Conservation (phyloP, 2,797 vertebrate species). For the Phyllotis vaccarum region DNA sequence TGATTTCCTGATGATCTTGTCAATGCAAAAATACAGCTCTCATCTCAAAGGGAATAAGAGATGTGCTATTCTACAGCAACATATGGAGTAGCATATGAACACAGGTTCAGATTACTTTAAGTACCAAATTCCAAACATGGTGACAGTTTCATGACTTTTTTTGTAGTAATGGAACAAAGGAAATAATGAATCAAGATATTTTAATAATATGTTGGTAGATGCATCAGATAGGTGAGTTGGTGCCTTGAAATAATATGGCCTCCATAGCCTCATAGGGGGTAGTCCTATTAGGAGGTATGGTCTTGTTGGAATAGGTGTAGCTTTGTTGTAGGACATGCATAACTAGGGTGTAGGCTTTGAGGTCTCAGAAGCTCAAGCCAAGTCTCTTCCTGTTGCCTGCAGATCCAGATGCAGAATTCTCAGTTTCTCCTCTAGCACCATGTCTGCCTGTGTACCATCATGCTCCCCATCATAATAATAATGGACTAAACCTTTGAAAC, state of each 20-base stretch:
- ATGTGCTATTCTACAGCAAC: neutral
- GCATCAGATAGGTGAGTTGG: neutral
- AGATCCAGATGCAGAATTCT: neutral
- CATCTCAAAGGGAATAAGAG: neutral
- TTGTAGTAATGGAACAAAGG: neutral
- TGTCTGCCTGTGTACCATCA: neutral
- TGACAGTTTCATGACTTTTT: neutral
- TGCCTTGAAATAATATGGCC: neutral
- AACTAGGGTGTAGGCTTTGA: neutral
- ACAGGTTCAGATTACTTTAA: neutral
- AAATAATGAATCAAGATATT: neutral
- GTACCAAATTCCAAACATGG: neutral
- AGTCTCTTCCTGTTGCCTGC: neutral
- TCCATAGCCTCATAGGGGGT: neutral
- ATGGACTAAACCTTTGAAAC: neutral
- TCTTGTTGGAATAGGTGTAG: neutral
- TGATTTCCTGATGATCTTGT: neutral
- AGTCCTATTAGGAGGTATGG: neutral
- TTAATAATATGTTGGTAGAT: neutral
- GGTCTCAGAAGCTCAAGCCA: neutral
- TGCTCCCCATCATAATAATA: neutral
- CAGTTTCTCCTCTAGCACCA: neutral
- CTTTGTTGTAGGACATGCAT: neutral
- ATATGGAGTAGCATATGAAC: neutral
- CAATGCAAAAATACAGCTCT: neutral